These are phyloP conservation scores for Philaenus spumarius DNA, from an alignment of 1,140 invertebrate species.

Conservation along the genomic window DNA sequence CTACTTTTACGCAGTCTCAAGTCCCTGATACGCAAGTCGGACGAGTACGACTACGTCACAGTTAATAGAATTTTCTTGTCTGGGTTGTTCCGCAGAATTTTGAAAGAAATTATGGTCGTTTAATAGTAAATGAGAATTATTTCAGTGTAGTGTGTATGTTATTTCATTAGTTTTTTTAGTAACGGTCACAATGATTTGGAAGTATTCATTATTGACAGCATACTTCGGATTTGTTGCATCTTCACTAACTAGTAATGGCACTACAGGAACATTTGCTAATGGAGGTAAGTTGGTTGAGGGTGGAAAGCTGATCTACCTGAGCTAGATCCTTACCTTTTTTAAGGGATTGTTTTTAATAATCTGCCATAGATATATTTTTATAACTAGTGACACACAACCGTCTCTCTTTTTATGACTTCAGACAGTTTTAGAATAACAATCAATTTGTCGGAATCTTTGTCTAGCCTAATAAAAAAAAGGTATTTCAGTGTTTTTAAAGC, in stretches of 20 bases:
- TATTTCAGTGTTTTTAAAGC: no score
- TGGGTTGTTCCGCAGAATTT: neutral
- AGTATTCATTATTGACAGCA: constrained; percentile 25
- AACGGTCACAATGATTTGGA: constrained; percentile 20
- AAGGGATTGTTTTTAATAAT: neutral
- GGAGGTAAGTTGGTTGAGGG: constrained; percentile 23
- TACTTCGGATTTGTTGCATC: constrained; percentile 27
- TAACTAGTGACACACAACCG: no score
- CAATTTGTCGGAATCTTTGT: neutral
- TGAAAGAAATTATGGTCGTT: neutral
- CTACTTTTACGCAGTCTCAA: constrained; percentile 18
- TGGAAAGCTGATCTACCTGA: neutral
- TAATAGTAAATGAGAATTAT: neutral
- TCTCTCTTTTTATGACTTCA: no score
- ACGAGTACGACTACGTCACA: neutral
- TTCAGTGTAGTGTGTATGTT: no score
- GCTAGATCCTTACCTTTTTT: neutral
- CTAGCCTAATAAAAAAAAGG: neutral
- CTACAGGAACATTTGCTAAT: constrained; percentile 25
- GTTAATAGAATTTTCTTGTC: neutral
- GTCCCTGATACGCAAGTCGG: constrained; percentile 14
- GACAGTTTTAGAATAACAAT: neutral
- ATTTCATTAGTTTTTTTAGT: constrained; percentile 9
- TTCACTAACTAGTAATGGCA: constrained; percentile 25
- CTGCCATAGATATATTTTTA: no score